Evolutionary conservation across 1,140 invertebrate genomes (phyloP), one percentile per base, ranked within the genome.

Genomic region (Aphelinus certus): DNA sequence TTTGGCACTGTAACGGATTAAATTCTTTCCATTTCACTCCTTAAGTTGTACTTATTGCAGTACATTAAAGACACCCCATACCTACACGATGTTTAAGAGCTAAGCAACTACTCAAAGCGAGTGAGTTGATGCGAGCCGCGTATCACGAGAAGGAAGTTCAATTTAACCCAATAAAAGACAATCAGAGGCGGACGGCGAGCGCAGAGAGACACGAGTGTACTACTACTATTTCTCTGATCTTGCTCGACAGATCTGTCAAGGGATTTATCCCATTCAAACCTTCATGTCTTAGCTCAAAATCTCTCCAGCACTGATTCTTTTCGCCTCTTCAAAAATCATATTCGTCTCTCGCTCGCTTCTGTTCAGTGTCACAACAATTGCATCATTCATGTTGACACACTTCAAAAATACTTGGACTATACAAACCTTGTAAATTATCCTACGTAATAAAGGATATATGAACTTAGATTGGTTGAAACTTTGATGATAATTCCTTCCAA

Each of bases 141-240:
- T 87, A 87, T 87, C 87, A 88, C 85, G 87, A 88, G 85, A 87
- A 87, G 87, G 87, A 88, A 87, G 87, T 88, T 86, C 86, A 88
- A 88, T 88, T 88, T 87, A 88, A 88, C 86, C 83, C 86, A 88
- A 88, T 87, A 87, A 88, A 87, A 84, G 86, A 88, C 85, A 88
- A 88, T 87, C 87, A 88, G 85, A 88, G 86, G 81, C 84, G 83
- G 86, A 84, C 86, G 83, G 81, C 84, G 83, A 85, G 73, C 81
- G 71, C 49, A 47, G 46, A 85, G 82, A 66, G 49, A 73, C 55
- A 55, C 60, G 55, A 74, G 65, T 56, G 58, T 42, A 63, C 73
- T 57, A 42, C 81, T 84, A 85, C 83, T 85, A 81, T 81, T 83
- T 76, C 75, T 80, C 81, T 80, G 82, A 84, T 80, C 69, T 64